Evolutionary conservation across 2,113 vertebrate species (phyloP), one percentile per base, ranked within the genome.

Genomic region (Rhinogobius similis): DNA sequence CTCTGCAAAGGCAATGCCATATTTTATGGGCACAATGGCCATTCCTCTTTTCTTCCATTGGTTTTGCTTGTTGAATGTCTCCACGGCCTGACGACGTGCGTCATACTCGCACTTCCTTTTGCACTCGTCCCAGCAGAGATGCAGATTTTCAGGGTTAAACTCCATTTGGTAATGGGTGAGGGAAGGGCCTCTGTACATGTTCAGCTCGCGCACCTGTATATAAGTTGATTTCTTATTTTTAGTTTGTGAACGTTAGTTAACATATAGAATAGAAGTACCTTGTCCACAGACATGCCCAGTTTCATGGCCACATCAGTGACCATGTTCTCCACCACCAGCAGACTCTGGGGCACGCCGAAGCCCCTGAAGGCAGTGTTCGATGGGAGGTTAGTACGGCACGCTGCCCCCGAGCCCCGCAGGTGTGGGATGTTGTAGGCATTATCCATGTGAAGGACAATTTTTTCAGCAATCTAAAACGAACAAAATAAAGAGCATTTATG

Each of bases 11-110:
- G 89, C 94, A 0, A 96, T 85, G 21, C 94, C 93, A 8, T 91
- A 95, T 77, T 95, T 95, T 52, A 96, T 92, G 68, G 96, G 95
- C 24, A 96, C 61, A 10, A 94, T 72, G 20, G 94, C 68, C 3
- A 96, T 82, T 14, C 95, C 95, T 50, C 90, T 94, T 88, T 97
- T 98, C 84, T 90, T 96, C 94, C 94, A 96, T 43, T 84, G 93
- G 78, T 90, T 94, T 76, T 92, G 82, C 78, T 81, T 83, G 73
- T 97, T 97, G 50, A 95, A 96, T 65, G 82, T 87, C n/a, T 91
- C 76, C 0, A 83, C 65, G 14, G 79, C 85, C 21, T 1, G n/a
- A 50, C 87, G 90, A 56, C 91, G 79, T 44, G 36, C 69, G 11
- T 41, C 52, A 76, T 91, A 91, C 55, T 89, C 88, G 1, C 92